phyloP scores from a whole-genome alignment of 2,113 vertebrate genomes.

The Rhinoderma darwinii region DNA sequence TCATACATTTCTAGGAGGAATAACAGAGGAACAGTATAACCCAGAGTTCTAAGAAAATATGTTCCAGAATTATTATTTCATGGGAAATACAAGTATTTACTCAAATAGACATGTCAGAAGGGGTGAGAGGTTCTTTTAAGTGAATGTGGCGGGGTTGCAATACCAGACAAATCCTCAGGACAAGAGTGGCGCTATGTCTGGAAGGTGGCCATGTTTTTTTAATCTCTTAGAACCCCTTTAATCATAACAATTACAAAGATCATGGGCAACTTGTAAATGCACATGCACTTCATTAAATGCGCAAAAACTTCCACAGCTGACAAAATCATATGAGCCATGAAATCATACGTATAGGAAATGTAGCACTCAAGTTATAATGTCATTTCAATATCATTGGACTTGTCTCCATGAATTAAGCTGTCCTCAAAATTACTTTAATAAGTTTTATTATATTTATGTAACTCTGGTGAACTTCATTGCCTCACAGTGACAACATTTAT shows the following conservation, averaged over 20 bases:
- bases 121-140: too few relatives aligned
- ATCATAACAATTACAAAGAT: too few relatives aligned
- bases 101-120: too few relatives aligned
- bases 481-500: background rate
- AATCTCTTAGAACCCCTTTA: too few relatives aligned
- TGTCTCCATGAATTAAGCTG: conserved; percentile 13
- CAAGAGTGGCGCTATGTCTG: background rate
- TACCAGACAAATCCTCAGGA: background rate
- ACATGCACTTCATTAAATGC: background rate
- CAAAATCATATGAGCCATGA: background rate
- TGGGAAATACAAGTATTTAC: too few relatives aligned
- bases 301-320: background rate
- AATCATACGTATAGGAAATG: background rate
- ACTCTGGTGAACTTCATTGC: background rate
- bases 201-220: background rate
- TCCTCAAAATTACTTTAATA: conserved; percentile 19
- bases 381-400: conserved; percentile 4
- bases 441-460: conserved; percentile 36
- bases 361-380: background rate
- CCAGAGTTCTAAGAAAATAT: too few relatives aligned
- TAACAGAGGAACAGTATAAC: too few relatives aligned
- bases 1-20: too few relatives aligned
- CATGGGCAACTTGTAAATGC: too few relatives aligned
- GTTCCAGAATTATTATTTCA: too few relatives aligned
- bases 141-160: background rate